Evolutionary conservation across 2,113 vertebrate species (phyloP).

Genomic region (Stercorarius parasiticus): DNA sequence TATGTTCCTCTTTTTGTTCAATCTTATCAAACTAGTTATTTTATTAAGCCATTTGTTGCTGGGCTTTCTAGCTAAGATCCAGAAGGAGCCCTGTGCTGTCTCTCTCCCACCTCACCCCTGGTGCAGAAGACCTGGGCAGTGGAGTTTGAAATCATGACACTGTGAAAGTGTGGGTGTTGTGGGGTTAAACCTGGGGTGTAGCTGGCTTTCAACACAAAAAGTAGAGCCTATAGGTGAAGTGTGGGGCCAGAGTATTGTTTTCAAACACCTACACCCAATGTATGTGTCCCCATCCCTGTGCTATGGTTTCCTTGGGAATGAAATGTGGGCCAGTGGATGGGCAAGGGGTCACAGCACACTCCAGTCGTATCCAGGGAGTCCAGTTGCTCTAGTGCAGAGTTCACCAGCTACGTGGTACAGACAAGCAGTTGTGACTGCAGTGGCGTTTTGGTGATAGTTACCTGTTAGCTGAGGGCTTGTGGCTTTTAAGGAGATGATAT

Average conservation of each 20-base stretch:
- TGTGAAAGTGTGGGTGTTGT: neutral
- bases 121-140: neutral
- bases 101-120: neutral
- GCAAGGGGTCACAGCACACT: neutral
- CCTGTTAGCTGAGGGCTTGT: neutral
- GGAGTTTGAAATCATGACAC: neutral
- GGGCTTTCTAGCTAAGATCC: neutral
- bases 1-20: neutral
- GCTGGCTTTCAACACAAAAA: neutral
- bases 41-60: neutral
- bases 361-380: rapidly evolving
- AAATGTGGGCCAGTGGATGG: neutral
- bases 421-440: neutral
- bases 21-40: neutral
- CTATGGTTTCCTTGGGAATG: neutral
- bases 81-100: neutral
- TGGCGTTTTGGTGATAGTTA: neutral
- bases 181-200: neutral
- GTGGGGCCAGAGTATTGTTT: neutral
- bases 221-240: neutral
- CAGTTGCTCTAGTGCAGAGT: neutral
- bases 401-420: rapidly evolving
- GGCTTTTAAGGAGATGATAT: neutral
- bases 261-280: neutral
- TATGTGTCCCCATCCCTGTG: neutral